Evolutionary conservation across 2,797 vertebrate genomes (phyloP).

Genomic region (Anguilla pacifica): DNA sequence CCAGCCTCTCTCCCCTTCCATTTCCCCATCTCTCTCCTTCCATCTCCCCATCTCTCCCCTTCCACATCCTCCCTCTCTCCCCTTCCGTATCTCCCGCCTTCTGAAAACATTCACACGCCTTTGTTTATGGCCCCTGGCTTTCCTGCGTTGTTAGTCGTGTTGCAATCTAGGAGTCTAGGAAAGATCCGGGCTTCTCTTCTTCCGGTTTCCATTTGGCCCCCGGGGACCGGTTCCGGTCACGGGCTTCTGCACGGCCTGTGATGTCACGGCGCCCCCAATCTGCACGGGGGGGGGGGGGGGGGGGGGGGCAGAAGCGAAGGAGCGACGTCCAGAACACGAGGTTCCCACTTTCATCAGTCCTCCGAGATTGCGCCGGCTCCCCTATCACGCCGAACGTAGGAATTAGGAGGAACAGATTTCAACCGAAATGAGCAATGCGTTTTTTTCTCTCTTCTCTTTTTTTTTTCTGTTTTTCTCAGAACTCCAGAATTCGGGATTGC

Average conservation of each 20-base stretch:
- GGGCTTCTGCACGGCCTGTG: constrained; percentile 41
- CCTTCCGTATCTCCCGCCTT: constrained; percentile 19
- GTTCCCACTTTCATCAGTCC: constrained; percentile 60
- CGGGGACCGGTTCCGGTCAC: constrained; percentile 28
- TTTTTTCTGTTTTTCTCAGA: constrained; percentile 26
- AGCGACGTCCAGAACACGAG: constrained; percentile 46
- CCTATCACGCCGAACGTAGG: constrained; percentile 37
- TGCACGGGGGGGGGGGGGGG: too few species aligned
- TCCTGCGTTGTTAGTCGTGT: neutral
- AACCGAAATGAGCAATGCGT: constrained; percentile 38
- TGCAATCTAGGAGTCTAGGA: constrained; percentile 46
- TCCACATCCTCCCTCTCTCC: neutral
- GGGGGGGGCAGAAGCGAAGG: constrained; percentile 23
- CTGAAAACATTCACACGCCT: neutral
- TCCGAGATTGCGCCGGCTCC: constrained; percentile 57
- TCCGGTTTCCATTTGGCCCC: constrained; percentile 28
- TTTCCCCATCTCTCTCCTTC: too few species aligned
- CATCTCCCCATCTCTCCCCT: too few species aligned
- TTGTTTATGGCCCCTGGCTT: constrained; percentile 4
- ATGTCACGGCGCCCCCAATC: constrained; percentile 43
- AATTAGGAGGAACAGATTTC: constrained; percentile 40
- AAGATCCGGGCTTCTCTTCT: constrained; percentile 28
- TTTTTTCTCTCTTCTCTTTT: constrained; percentile 26
- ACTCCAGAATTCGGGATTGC: constrained; percentile 46
- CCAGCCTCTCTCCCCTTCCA: constrained; percentile 19